Evolutionary conservation across 2,888 invertebrate genomes (phyloP).

Genomic region (Dasypogon diadema): DNA sequence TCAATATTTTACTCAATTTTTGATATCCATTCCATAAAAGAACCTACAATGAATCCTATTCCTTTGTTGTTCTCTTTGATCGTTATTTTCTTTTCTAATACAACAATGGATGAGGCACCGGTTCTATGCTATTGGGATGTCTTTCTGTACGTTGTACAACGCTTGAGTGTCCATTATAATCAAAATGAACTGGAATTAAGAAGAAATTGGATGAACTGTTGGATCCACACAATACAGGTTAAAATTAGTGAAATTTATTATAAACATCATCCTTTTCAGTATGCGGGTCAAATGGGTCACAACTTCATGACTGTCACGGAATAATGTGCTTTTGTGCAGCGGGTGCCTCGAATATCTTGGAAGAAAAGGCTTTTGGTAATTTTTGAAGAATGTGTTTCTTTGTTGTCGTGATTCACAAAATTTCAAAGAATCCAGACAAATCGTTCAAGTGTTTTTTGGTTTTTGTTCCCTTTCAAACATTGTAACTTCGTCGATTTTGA

Average conservation of each 20-base stretch:
- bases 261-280: constrained; percentile 23
- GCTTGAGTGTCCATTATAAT: constrained; percentile 29
- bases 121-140: constrained; percentile 31
- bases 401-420: background rate
- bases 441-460: background rate
- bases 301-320: constrained; percentile 3
- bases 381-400: constrained; percentile 18
- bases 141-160: constrained; percentile 12
- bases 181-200: constrained; percentile 32
- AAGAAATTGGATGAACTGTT: constrained; percentile 42
- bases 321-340: constrained; percentile 33
- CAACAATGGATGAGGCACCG: constrained; percentile 25
- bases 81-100: constrained; percentile 5
- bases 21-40: constrained; percentile 33
- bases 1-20: constrained; percentile 1
- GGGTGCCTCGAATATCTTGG: constrained; percentile 8
- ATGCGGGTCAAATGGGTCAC: constrained; percentile 26
- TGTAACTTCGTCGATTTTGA: too few species aligned
- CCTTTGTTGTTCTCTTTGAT: constrained; percentile 3
- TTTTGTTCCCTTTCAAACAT: too few species aligned
- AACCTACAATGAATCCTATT: constrained; percentile 9
- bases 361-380: constrained; percentile 39
- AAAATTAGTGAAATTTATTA: constrained; percentile 49
- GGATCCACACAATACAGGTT: constrained; percentile 24
- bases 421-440: constrained; percentile 17